Percentiles rank a stretch among this genome's conserved stretches.
Evolutionary conservation across 2,113 vertebrate genomes (phyloP).

Genomic region (Antennarius striatus): DNA sequence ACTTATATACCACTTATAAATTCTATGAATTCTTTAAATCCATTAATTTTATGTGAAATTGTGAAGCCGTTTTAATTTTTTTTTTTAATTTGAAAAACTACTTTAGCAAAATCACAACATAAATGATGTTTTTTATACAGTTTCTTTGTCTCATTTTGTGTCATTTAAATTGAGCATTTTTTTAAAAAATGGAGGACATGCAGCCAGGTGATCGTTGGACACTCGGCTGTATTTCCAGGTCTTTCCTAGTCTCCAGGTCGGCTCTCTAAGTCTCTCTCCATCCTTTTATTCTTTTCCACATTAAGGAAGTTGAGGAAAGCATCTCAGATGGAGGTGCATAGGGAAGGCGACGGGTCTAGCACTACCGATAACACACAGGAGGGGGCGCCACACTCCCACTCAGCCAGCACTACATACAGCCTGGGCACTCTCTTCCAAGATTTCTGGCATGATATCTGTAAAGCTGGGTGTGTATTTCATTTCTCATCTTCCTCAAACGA

Average conservation of each 20-base stretch:
- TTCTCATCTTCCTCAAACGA: conserved; percentile 55
- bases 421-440: conserved; percentile 94
- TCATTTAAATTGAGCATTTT: too few species aligned
- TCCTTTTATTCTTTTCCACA: conserved; percentile 85
- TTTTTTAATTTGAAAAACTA: too few species aligned
- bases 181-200: not conserved
- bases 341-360: conserved; percentile 99
- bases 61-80: too few species aligned
- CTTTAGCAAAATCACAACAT: not conserved
- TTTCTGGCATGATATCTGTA: conserved; percentile 98
- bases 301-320: conserved; percentile 99
- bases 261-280: conserved; percentile 68
- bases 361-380: conserved; percentile 98
- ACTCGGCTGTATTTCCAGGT: not conserved
- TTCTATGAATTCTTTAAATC: too few species aligned
- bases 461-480: conserved; percentile 96
- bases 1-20: too few species aligned
- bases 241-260: conserved; percentile 13
- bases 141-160: too few species aligned
- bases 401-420: conserved; percentile 85
- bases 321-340: conserved; percentile 96
- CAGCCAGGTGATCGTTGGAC: conserved; percentile 14
- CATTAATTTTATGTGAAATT: too few species aligned
- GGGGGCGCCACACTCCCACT: conserved; percentile 87
- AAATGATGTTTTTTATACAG: not conserved